Conservation (phyloP, 1,140 invertebrate species). For the Procambarus clarkii region DNA sequence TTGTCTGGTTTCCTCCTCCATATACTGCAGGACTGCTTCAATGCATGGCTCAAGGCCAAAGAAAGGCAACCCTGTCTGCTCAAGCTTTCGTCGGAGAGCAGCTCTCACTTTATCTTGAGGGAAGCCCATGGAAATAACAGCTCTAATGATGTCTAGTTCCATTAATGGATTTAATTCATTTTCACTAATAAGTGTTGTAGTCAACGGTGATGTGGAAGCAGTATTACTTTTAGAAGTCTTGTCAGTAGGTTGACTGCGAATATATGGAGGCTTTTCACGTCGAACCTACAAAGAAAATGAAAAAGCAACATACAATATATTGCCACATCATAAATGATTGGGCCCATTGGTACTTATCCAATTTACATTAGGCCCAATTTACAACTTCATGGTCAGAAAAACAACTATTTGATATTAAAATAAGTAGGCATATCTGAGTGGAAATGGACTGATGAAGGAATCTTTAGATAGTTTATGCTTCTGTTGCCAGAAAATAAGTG, state of each 20-base stretch:
- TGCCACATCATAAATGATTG: too few species aligned
- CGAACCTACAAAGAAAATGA: constrained; percentile 50
- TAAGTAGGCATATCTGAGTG: too few species aligned
- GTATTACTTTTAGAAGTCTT: neutral
- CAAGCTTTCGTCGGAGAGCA: constrained; percentile 51
- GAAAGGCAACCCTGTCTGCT: constrained; percentile 66
- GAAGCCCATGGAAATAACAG: constrained; percentile 64
- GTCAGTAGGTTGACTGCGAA: constrained; percentile 4
- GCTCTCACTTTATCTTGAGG: constrained; percentile 39
- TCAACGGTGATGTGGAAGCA: neutral
- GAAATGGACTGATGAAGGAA: too few species aligned
- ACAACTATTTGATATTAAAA: too few species aligned
- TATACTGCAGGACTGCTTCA: constrained; percentile 58
- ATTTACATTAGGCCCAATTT: too few species aligned
- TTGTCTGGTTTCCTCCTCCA: constrained; percentile 54
- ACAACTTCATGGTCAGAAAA: too few species aligned
- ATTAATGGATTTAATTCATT: constrained; percentile 57
- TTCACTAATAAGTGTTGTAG: neutral
- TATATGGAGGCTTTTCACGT: constrained; percentile 61
- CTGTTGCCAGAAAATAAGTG: too few species aligned
- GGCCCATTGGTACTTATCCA: too few species aligned
- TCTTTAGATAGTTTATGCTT: too few species aligned
- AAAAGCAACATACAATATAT: too few species aligned
- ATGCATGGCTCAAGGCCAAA: constrained; percentile 68
- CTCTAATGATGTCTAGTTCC: constrained; percentile 63